These are phyloP conservation scores for Subanguina moxae DNA, from an alignment of 1,140 invertebrate species.

Conservation along the genomic window DNA sequence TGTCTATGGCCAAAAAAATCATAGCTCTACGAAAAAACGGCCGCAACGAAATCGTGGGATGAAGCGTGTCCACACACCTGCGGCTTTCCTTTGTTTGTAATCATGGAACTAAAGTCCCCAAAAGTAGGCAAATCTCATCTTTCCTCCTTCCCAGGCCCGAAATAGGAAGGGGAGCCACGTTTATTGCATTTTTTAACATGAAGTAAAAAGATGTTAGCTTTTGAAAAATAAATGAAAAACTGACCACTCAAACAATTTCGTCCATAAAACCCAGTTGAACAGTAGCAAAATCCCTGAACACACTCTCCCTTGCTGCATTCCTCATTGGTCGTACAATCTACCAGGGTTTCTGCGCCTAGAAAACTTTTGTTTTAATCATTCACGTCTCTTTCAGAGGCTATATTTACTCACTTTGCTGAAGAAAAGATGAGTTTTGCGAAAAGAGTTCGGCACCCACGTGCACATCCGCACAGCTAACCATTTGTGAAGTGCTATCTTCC, in stretches of 20 bases:
- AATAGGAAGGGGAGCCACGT: too few relatives aligned
- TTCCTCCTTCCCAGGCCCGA: too few relatives aligned
- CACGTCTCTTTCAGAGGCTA: slow-evolving; percentile 4
- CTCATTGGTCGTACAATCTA: slow-evolving; percentile 25
- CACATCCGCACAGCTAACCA: slow-evolving; percentile 43
- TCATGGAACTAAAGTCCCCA: too few relatives aligned
- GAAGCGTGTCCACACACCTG: too few relatives aligned
- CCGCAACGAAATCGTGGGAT: too few relatives aligned
- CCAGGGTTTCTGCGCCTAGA: slow-evolving; percentile 23
- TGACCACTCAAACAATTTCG: slow-evolving; percentile 27
- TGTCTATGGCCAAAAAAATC: too few relatives aligned
- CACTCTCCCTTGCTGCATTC: slow-evolving; percentile 22
- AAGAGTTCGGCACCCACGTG: slow-evolving; percentile 9
- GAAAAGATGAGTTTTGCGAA: not conserved
- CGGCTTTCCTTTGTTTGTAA: too few relatives aligned
- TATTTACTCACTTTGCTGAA: not conserved
- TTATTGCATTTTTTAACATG: too few relatives aligned
- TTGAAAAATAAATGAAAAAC: slow-evolving; percentile 15
- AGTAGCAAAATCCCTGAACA: slow-evolving; percentile 21
- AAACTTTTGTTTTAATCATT: slow-evolving; percentile 5
- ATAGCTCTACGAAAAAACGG: too few relatives aligned
- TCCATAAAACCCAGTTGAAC: slow-evolving; percentile 27
- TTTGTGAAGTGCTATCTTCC: slow-evolving; percentile 25
- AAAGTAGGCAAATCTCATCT: too few relatives aligned
- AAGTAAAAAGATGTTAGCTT: too few relatives aligned